Percentiles rank a stretch among this genome's conserved stretches.
phyloP scores from a whole-genome alignment of 1,140 invertebrate species.

The Zaprionus vittiger region DNA sequence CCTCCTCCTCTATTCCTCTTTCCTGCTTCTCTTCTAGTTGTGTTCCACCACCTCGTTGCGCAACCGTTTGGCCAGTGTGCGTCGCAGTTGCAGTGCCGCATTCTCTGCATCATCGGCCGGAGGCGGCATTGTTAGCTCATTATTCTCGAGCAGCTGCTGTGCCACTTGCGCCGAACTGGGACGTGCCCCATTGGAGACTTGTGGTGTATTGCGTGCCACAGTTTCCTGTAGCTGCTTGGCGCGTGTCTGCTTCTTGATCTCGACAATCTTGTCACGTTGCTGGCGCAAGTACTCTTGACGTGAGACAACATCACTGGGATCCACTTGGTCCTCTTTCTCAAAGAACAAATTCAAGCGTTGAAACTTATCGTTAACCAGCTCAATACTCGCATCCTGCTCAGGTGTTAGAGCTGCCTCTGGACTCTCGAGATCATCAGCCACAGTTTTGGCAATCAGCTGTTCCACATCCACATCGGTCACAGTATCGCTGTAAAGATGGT shows the following conservation, averaged over 20 bases:
- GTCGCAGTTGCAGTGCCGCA: conserved; percentile 90
- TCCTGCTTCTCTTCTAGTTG: conserved; percentile 28
- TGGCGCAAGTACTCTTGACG: conserved; percentile 93
- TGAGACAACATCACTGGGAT: conserved; percentile 89
- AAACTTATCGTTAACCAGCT: conserved; percentile 79
- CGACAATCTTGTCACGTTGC: conserved; percentile 95
- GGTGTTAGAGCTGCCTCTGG: conserved; percentile 75
- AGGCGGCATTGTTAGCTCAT: conserved; percentile 67
- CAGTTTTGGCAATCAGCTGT: conserved; percentile 74
- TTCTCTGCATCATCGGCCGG: conserved; percentile 64
- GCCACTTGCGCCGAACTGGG: conserved; percentile 90
- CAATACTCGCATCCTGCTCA: conserved; percentile 80
- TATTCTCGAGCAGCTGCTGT: conserved; percentile 86
- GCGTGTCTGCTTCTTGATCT: conserved; percentile 93
- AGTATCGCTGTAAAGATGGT: conserved; percentile 37
- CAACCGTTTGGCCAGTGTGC: conserved; percentile 92
- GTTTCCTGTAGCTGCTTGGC: conserved; percentile 89
- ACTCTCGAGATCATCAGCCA: conserved; percentile 68
- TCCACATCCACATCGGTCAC: conserved; percentile 64
- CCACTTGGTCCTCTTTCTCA: conserved; percentile 82
- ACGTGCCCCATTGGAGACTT: conserved; percentile 41
- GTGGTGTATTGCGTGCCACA: conserved; percentile 75
- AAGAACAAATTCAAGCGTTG: conserved; percentile 83
- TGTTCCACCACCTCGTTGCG: conserved; percentile 91
- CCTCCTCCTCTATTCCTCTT: neutral